Evolutionary conservation across 2,888 invertebrate genomes (phyloP), one percentile per base, ranked within the genome.

Genomic region (Parnassius glacialis): DNA sequence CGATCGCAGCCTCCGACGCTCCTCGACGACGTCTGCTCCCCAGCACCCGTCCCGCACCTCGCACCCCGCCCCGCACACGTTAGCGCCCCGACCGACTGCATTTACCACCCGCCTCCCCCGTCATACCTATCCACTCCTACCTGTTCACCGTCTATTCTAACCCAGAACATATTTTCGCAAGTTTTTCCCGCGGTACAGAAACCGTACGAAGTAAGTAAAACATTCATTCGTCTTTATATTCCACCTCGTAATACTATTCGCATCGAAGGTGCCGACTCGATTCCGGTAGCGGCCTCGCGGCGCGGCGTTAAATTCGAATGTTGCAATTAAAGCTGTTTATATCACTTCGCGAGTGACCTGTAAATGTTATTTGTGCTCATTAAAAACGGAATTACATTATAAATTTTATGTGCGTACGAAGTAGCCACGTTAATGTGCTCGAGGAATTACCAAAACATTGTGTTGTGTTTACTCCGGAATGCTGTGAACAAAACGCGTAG

Each of bases 1-100:
- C 90, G 90, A 91, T 90, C 90, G 90, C 88, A 90, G 89, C 88
- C 83, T 90, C 90, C 89, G 83, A 83, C 84, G 85, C 82, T 90
- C 76, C 88, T 89, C 90, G 88, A 87, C 90, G 90, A 87, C 90
- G 87, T 87, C 89, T 84, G 81, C 81, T 67, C 72, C 71, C 68
- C 67, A 48, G 64, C 79, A 77, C 79, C 81, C 74, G 74, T 73
- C 41, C 65, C 71, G 67, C 65, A 67, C 69, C 61, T 68, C 69
- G 20, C 73, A 65, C 70, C 65, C 66, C 65, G 64, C 78, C 85
- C 86, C 86, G 83, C 83, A 66, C 84, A 74, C 86, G 90, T 90
- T 90, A 90, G 87, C 90, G 81, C 90, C 88, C 87, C 90, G 80
- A 90, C 90, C 90, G 83, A 90, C 80, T 90, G 90, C 90, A 90